Conservation (phyloP, 2,888 invertebrate genomes). For the Melitaea athalia region DNA sequence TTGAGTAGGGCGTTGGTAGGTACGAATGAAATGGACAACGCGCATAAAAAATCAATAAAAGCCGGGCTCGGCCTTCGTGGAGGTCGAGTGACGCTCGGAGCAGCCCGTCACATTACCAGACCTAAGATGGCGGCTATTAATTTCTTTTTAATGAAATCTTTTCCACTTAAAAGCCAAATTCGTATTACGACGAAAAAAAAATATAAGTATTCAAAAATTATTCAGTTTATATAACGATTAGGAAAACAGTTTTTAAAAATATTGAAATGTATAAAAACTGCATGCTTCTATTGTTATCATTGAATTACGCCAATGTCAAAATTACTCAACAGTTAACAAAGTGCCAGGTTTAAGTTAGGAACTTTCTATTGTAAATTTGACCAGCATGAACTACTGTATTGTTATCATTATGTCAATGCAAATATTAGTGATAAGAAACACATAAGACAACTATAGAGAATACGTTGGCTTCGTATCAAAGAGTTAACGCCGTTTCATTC, state of each 20-base stretch:
- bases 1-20: constrained; percentile 49
- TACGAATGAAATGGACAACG: constrained; percentile 74
- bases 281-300: no score
- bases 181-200: no score
- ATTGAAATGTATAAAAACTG: no score
- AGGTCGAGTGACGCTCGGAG: constrained; percentile 64
- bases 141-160: constrained; percentile 13
- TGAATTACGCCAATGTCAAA: no score
- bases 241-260: background rate
- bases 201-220: no score
- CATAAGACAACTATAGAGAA: constrained; percentile 30
- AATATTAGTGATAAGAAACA: constrained; percentile 18
- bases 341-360: no score
- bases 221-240: no score
- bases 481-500: constrained; percentile 67
- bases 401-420: constrained; percentile 4
- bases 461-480: constrained; percentile 72
- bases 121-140: constrained; percentile 35
- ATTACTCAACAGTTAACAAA: no score
- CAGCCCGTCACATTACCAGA: constrained; percentile 31
- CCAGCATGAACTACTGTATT: no score
- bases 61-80: constrained; percentile 76
- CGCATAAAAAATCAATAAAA: constrained; percentile 81
- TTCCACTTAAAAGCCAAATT: background rate
- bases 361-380: no score